Evolutionary conservation across 2,797 vertebrate species (phyloP), one percentile per base, ranked within the genome.

Genomic region (Cynodonichthys magdalenae): DNA sequence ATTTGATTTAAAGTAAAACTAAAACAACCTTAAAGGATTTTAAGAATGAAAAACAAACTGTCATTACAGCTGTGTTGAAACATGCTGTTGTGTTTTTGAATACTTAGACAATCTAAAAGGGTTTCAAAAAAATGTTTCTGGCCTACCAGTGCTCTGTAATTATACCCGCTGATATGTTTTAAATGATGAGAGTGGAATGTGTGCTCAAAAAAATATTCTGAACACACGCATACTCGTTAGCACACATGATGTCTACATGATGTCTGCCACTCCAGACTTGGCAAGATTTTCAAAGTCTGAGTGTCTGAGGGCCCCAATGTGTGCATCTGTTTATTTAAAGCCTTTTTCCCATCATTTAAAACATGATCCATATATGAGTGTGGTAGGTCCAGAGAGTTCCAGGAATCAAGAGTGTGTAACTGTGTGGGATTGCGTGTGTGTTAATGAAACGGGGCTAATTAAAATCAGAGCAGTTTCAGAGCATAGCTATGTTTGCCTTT

Each of bases 381-480:
- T 74, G 83, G 86, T 75, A 45, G 85, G 83, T 84, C 84, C 55
- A 36, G 57, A 24, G 54, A 53, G 45, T 85, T 89, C 84, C 87
- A 85, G 83, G 84, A 87, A 87, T 46, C n/a, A 18, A 64, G 55
- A 69, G 45, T 71, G 72, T 59, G 77, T 79, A 49, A 51, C 18
- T 47, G 61, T 63, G 72, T 79, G 49, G 15, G 64, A 52, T 47
- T 62, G 63, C 46, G 51, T 69, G 71, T 51, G 66, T 62, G 69
- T 73, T 90, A 87, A 90, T 47, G 65, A 90, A 74, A 82, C 59
- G 1, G 67, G 20, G 66, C 63, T 89, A 87, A 90, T 90, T 87
- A 76, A 82, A 87, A 75, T 90, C 88, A 89, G 86, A 82, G 20
- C 69, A 58, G 46, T 60, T 56, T 78, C 74, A 75, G 77, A 83